phyloP scores from a whole-genome alignment of 2,797 vertebrate species.

The Acanthopagrus latus region DNA sequence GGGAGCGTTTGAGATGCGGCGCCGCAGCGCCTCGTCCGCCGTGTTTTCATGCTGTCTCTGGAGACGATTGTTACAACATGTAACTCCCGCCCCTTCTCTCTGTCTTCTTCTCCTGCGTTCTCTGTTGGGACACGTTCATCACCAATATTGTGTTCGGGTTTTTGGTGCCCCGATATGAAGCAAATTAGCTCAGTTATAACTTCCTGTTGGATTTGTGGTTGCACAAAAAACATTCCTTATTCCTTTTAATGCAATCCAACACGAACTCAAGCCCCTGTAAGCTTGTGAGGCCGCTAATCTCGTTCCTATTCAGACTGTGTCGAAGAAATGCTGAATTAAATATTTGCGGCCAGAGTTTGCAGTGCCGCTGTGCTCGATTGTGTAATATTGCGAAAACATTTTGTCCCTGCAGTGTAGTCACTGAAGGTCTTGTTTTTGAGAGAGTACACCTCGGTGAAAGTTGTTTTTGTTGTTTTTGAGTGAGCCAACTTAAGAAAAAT shows the following conservation, averaged over 20 bases:
- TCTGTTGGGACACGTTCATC: conserved; percentile 33
- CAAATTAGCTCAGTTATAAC: not conserved
- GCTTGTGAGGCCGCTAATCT: not conserved
- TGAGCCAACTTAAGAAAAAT: not conserved
- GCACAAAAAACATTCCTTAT: not conserved
- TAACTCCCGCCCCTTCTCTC: not conserved
- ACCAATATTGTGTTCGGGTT: not conserved
- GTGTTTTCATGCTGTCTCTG: conserved; percentile 37
- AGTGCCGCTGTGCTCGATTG: not conserved
- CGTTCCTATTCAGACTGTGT: not conserved
- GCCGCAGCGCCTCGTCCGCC: conserved; percentile 3
- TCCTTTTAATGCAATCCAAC: not conserved
- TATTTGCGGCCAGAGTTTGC: not conserved
- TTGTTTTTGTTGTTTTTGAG: conserved; percentile 15
- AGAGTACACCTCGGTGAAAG: not conserved
- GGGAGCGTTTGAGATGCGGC: conserved; percentile 55
- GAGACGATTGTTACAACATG: conserved; percentile 8
- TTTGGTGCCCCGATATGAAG: not conserved
- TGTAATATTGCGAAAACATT: not conserved
- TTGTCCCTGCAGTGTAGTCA: not conserved
- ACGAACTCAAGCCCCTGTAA: too few species aligned
- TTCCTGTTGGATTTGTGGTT: not conserved
- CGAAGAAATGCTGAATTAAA: conserved; percentile 2
- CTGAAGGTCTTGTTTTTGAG: not conserved
- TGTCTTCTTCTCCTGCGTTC: not conserved